These are phyloP conservation scores for Semaprochilodus insignis DNA, from an alignment of 2,797 vertebrate genomes.

Conservation along the genomic window DNA sequence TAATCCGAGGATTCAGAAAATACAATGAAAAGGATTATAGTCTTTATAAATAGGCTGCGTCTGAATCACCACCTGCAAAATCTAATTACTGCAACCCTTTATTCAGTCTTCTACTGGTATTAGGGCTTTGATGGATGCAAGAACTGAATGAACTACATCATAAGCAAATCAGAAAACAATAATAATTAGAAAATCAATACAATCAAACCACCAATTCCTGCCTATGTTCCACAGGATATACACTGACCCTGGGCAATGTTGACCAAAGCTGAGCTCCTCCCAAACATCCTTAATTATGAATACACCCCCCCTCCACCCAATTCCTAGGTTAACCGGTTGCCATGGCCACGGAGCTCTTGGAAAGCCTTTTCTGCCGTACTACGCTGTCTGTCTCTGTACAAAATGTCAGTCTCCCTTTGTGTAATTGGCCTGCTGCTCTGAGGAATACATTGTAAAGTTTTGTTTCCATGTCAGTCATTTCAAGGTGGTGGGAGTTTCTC, in stretches of 20 bases:
- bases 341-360: conserved; percentile 61
- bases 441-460: conserved; percentile 50
- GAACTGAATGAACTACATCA: background rate
- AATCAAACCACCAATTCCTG: conserved; percentile 4
- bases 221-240: background rate
- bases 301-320: conserved; percentile 38
- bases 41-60: conserved; percentile 14
- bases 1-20: conserved; percentile 2
- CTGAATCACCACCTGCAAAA: conserved; percentile 26
- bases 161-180: background rate
- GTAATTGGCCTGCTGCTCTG: conserved; percentile 35
- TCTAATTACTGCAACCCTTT: conserved; percentile 31
- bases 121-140: background rate
- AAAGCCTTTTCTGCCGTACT: conserved; percentile 57
- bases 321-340: conserved; percentile 62
- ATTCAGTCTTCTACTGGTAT: conserved; percentile 14
- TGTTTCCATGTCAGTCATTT: conserved; percentile 56
- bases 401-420: conserved; percentile 58
- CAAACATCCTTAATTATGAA: conserved; percentile 61
- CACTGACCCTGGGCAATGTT: conserved; percentile 45
- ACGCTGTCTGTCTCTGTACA: conserved; percentile 56
- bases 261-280: conserved; percentile 53
- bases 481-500: conserved; percentile 43
- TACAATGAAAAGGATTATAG: conserved; percentile 3
- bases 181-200: background rate